A percentile compares a stretch with the other conserved stretches of the same genome.
Evolutionary conservation across 2,797 vertebrate species (phyloP).

Genomic region (Lepus townsendii): DNA sequence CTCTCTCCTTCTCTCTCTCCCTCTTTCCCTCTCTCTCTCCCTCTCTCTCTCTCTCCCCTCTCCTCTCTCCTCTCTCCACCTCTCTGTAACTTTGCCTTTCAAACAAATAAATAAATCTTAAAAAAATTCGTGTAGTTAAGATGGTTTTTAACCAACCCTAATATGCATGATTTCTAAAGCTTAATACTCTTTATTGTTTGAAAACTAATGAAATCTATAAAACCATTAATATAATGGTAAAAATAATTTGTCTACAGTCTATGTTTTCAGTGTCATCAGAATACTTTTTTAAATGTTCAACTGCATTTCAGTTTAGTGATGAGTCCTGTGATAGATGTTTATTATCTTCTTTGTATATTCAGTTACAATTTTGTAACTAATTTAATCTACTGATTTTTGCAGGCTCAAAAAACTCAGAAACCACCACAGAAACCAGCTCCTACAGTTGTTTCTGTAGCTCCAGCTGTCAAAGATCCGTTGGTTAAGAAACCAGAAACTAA

Average conservation of each 20-base stretch:
- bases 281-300: conserved; percentile 11
- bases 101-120: too few species aligned
- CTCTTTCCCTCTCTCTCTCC: too few species aligned
- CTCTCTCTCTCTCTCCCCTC: too few species aligned
- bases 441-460: conserved; percentile 92
- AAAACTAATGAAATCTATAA: conserved; percentile 54
- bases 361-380: conserved; percentile 50
- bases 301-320: not conserved
- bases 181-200: conserved; percentile 53
- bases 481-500: conserved; percentile 97
- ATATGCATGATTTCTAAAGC: conserved; percentile 28
- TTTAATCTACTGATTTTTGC: conserved; percentile 53
- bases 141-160: not conserved
- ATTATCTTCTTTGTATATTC: conserved; percentile 17
- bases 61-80: too few species aligned
- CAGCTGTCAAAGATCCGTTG: conserved; percentile 95
- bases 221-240: not conserved
- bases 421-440: conserved; percentile 96
- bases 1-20: too few species aligned
- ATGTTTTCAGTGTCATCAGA: not conserved
- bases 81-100: too few species aligned
- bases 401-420: conserved; percentile 98
- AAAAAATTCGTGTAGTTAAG: conserved; percentile 35
- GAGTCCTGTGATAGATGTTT: conserved; percentile 10
- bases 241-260: conserved; percentile 33